Evolutionary conservation across 2,888 invertebrate species (phyloP), one percentile per base, ranked within the genome.

Genomic region (Cryptosula pallasiana): DNA sequence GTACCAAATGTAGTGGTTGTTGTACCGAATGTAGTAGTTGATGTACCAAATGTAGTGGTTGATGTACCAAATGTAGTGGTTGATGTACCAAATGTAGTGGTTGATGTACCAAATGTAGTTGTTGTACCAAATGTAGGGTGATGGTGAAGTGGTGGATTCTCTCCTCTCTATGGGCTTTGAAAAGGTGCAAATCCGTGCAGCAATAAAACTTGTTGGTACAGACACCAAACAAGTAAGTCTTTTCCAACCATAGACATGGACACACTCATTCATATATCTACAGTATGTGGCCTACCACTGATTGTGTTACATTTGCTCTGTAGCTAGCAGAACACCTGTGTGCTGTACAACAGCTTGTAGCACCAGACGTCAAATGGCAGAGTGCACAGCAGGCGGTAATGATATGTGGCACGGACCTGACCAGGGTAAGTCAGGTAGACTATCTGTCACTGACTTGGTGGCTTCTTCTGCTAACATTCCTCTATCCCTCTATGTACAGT

Each of bases 121-220:
- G n/a, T n/a, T n/a, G n/a, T n/a, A n/a, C n/a, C n/a, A n/a, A n/a
- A n/a, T 45, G 45, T 20, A 45, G 45, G 45, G 9, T 45, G 45
- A 45, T 45, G 45, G 25, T 13, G 29, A 63, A 32, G 63, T 63
- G 16, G 63, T 32, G 3, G 25, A 63, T 27, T 63, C 63, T 5
- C 32, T 63, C 2, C 63, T 63, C 32, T 27, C 63, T 9, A 63
- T 63, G 63, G 63, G 63, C 63, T 63, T 63, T n/a, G 63, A 63
- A 32, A 63, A 27, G 27, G 32, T n/a, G 25, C 63, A 63, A 27
- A 63, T 63, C 27, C 13, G 2, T 63, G 27, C 63, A 25, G 63
- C 63, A 25, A 63, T 63, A 13, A 27, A 63, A 32, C 32, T 13
- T 32, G 9, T 63, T n/a, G 63, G 63, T 34, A 29, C 63, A 29